Conservation (phyloP, 2,797 vertebrate genomes). For the Melanotaenia trifasciata region DNA sequence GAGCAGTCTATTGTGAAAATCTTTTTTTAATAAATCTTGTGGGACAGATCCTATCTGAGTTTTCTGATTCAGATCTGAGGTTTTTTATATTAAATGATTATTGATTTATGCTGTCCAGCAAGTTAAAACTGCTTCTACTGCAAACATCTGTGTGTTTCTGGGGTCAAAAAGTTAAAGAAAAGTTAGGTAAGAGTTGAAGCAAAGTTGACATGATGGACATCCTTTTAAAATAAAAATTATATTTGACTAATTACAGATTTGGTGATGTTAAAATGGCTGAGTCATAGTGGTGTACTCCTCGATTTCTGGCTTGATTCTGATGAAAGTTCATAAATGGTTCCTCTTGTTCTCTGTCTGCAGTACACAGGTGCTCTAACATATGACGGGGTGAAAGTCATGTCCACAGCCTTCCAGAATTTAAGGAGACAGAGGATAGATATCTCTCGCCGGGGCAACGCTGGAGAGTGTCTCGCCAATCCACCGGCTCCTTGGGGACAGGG, state of each 20-base stretch:
- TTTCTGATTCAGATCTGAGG: conserved; percentile 9
- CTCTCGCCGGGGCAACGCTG: conserved; percentile 95
- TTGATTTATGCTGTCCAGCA: conserved; percentile 20
- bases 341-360: conserved; percentile 74
- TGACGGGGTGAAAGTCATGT: conserved; percentile 97
- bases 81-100: conserved; percentile 18
- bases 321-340: background rate
- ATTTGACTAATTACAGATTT: background rate
- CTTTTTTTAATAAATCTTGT: conserved; percentile 9
- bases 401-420: conserved; percentile 96
- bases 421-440: conserved; percentile 96
- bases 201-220: background rate
- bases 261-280: background rate
- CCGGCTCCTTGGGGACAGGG: conserved; percentile 98
- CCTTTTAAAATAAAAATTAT: background rate
- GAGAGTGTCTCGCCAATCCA: conserved; percentile 97
- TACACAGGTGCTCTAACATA: conserved; percentile 97
- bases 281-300: background rate
- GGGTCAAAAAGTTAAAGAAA: background rate
- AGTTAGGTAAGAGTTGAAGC: background rate
- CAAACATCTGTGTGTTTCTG: conserved; percentile 8
- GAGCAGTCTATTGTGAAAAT: conserved; percentile 14
- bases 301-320: background rate
- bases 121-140: conserved; percentile 16
- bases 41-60: conserved; percentile 6